phyloP scores from a whole-genome alignment of 1,140 invertebrate species.

The Caenorhabditis tropicalis region DNA sequence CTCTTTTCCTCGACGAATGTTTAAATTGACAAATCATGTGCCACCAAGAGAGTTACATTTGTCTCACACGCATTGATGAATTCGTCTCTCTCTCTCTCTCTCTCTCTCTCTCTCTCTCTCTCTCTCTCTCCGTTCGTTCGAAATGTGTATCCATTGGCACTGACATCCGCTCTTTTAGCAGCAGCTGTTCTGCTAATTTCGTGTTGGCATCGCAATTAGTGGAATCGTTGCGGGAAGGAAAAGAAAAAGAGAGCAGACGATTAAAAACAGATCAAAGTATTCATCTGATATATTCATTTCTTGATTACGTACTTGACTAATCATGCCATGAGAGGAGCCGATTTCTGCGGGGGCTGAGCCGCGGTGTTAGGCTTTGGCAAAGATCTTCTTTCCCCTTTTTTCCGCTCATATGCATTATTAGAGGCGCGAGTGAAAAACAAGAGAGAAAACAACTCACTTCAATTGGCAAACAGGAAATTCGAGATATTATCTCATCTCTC shows the following conservation, averaged over 20 bases:
- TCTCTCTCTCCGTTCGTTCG: neutral
- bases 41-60: neutral
- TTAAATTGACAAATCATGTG: conserved; percentile 40
- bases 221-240: neutral
- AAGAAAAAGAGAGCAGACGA: neutral
- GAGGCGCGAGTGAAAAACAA: neutral
- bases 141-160: neutral
- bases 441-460: conserved; percentile 40
- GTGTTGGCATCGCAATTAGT: conserved; percentile 35
- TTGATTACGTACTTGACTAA: conserved; percentile 6
- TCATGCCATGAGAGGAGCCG: neutral
- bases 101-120: neutral
- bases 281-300: neutral
- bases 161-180: neutral
- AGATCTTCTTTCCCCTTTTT: neutral
- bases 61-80: neutral
- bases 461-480: conserved; percentile 41
- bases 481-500: conserved; percentile 39
- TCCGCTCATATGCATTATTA: conserved; percentile 25
- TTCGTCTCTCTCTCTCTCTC: neutral
- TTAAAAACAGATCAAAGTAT: neutral
- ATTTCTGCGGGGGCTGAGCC: neutral
- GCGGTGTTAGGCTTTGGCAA: neutral
- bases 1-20: neutral
- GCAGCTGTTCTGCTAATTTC: conserved; percentile 18